Conservation (phyloP, 2,113 vertebrate species). For the Lonchura striata region DNA sequence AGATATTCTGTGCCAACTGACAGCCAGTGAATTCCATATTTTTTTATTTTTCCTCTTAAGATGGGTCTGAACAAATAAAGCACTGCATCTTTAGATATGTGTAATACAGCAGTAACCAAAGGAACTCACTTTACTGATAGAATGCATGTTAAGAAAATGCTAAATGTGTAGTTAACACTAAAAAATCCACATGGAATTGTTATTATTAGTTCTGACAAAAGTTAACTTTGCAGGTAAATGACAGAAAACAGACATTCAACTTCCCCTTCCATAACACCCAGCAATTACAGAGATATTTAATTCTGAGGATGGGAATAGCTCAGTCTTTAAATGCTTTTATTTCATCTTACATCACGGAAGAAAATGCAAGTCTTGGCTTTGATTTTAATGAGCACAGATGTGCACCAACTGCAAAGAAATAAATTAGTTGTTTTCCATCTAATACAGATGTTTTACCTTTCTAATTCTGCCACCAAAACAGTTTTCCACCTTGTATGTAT, state of each 20-base stretch:
- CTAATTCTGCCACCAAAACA: not conserved
- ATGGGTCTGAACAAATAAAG: not conserved
- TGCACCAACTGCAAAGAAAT: not conserved
- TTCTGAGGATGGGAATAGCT: not conserved
- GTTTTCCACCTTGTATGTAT: not conserved
- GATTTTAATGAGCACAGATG: not conserved
- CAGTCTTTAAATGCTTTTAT: not conserved
- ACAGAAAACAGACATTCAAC: not conserved
- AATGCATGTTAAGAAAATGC: not conserved
- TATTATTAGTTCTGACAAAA: not conserved
- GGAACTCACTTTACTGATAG: not conserved
- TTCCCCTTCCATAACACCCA: not conserved
- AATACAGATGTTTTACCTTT: not conserved
- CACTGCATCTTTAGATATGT: not conserved
- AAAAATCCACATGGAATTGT: not conserved
- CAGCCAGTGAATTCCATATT: rapidly evolving
- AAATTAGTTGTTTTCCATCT: not conserved
- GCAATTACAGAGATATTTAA: not conserved
- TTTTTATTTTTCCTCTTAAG: not conserved
- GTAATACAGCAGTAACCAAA: not conserved
- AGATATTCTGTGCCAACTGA: not conserved
- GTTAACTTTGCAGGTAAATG: not conserved
- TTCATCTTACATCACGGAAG: not conserved
- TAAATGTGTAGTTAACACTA: not conserved
- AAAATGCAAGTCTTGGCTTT: not conserved